phyloP scores from a whole-genome alignment of 2,797 vertebrate species.

The Eutrigla gurnardus region DNA sequence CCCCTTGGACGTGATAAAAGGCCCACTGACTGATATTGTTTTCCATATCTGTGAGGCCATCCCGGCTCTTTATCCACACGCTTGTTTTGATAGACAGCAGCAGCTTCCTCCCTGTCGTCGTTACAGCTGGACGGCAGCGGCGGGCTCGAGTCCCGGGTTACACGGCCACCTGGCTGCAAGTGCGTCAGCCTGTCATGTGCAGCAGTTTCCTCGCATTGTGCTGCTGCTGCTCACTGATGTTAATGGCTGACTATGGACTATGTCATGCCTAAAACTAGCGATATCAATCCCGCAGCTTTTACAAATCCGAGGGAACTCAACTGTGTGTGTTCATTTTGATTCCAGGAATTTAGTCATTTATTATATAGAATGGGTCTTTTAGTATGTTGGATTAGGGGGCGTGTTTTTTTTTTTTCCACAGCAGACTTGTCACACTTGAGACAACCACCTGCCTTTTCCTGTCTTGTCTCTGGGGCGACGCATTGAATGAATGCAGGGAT shows the following conservation, averaged over 20 bases:
- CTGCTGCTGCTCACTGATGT: constrained; percentile 43
- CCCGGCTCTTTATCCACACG: constrained; percentile 5
- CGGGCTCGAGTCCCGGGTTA: constrained; percentile 55
- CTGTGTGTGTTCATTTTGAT: neutral
- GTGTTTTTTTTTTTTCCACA: neutral
- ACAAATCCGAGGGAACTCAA: neutral
- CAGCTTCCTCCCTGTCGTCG: constrained; percentile 59
- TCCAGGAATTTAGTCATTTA: neutral
- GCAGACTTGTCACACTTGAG: neutral
- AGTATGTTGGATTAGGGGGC: neutral
- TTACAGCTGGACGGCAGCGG: constrained; percentile 48
- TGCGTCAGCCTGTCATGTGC: constrained; percentile 73
- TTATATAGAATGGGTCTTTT: neutral
- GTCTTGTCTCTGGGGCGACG: no score
- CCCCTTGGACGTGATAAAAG: neutral
- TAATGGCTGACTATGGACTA: constrained; percentile 41
- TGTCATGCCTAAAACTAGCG: constrained; percentile 34
- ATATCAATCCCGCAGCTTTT: constrained; percentile 6
- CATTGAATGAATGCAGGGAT: no score
- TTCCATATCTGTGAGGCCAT: constrained; percentile 21
- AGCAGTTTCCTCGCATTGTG: constrained; percentile 81
- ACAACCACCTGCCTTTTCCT: no score
- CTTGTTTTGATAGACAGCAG: constrained; percentile 73
- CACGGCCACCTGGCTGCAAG: constrained; percentile 70
- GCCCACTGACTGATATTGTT: constrained; percentile 4